Evolutionary conservation across 2,888 invertebrate genomes (phyloP).

Genomic region (Dorcus parallelipipedus): DNA sequence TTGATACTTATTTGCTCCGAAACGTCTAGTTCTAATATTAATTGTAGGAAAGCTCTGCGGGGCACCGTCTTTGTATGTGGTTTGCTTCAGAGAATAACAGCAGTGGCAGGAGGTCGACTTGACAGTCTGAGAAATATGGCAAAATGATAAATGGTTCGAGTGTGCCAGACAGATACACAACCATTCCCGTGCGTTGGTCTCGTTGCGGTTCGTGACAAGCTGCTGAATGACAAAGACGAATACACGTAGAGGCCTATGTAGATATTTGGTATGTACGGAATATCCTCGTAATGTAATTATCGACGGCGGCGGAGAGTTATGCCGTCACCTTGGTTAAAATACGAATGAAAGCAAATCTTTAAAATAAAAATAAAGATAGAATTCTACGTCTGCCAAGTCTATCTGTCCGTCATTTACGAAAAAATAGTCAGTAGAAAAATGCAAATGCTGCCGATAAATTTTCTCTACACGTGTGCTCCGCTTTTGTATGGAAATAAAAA

Average conservation of each 20-base stretch:
- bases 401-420: too few relatives aligned
- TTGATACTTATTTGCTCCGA: constrained; percentile 25
- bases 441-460: too few relatives aligned
- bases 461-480: too few relatives aligned
- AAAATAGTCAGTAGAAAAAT: too few relatives aligned
- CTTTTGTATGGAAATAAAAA: too few relatives aligned
- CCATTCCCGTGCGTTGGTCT: constrained; percentile 39
- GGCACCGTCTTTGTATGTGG: constrained; percentile 28
- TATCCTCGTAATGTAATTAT: too few relatives aligned
- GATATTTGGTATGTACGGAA: too few relatives aligned
- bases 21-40: constrained; percentile 33
- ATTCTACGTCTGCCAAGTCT: too few relatives aligned
- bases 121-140: constrained; percentile 41
- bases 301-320: too few relatives aligned
- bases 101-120: constrained; percentile 31
- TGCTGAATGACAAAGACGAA: constrained; percentile 43
- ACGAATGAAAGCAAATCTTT: too few relatives aligned
- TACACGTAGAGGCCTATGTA: constrained; percentile 4
- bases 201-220: constrained; percentile 43
- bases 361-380: too few relatives aligned
- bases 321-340: too few relatives aligned
- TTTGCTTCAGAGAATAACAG: constrained; percentile 18
- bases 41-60: constrained; percentile 30
- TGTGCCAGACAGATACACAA: constrained; percentile 44
- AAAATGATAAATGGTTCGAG: constrained; percentile 45